Percentiles rank a stretch among this genome's conserved stretches.
These are phyloP conservation scores for Phyllostomus discolor DNA, from an alignment of 2,113 vertebrate genomes.

Conservation along the genomic window DNA sequence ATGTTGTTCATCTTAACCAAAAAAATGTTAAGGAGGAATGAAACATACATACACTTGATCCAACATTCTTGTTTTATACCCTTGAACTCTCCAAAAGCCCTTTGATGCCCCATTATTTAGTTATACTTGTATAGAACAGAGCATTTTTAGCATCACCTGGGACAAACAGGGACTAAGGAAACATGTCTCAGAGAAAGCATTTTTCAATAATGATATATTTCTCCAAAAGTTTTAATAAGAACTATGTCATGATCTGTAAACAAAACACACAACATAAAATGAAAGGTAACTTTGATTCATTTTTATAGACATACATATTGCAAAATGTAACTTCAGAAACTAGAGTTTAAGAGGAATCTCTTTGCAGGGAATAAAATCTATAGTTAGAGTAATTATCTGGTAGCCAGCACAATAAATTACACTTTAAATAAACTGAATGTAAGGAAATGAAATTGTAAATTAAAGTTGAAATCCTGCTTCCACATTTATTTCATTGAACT, in stretches of 20 bases:
- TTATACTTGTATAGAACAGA: not conserved
- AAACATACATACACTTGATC: not conserved
- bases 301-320: not conserved
- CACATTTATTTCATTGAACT: not conserved
- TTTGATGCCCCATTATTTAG: not conserved
- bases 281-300: not conserved
- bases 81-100: not conserved
- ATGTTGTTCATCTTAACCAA: not conserved
- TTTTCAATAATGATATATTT: not conserved
- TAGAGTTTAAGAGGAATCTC: not conserved
- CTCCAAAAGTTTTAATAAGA: constrained; percentile 1
- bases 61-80: not conserved
- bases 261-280: not conserved
- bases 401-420: not conserved
- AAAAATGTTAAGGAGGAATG: not conserved
- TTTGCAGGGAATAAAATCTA: not conserved
- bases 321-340: not conserved
- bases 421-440: not conserved
- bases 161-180: not conserved
- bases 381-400: not conserved
- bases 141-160: not conserved
- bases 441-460: not conserved
- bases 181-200: not conserved
- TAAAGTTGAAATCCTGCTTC: not conserved
- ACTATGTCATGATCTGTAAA: not conserved